A percentile compares a stretch with the other conserved stretches of the same genome.
Conservation (phyloP, 2,888 invertebrate species). For the Tachina grossa region DNA sequence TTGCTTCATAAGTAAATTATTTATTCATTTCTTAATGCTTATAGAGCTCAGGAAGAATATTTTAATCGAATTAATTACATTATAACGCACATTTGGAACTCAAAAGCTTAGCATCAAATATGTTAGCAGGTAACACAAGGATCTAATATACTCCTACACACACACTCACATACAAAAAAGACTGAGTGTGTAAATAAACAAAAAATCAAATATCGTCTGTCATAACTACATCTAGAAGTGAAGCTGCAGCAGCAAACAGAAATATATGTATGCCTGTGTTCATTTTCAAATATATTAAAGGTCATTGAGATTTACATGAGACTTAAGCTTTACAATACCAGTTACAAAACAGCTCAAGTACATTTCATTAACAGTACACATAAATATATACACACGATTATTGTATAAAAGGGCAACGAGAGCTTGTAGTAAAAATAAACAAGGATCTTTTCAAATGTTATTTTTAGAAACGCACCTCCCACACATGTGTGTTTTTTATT, state of each 20-base stretch:
- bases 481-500: not conserved
- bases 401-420: too few relatives aligned
- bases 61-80: slow-evolving; percentile 20
- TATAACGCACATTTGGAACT: not conserved
- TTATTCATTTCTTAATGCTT: slow-evolving; percentile 12
- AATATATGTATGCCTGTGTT: slow-evolving; percentile 23
- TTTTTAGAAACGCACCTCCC: not conserved
- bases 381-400: not conserved
- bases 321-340: not conserved
- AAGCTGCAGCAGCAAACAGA: not conserved
- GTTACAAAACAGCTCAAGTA: not conserved
- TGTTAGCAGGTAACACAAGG: not conserved
- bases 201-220: slow-evolving; percentile 37
- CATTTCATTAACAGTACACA: not conserved
- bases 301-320: slow-evolving; percentile 45
- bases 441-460: not conserved
- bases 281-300: slow-evolving; percentile 37
- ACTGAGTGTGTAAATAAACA: not conserved
- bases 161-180: too few relatives aligned
- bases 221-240: not conserved
- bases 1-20: not conserved
- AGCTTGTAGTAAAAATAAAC: not conserved
- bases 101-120: not conserved
- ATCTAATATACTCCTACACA: too few relatives aligned
- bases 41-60: slow-evolving; percentile 13